Percentiles rank a stretch among this genome's conserved stretches.
These are phyloP conservation scores for Plectropomus leopardus DNA, from an alignment of 2,113 vertebrate species.

Conservation along the genomic window DNA sequence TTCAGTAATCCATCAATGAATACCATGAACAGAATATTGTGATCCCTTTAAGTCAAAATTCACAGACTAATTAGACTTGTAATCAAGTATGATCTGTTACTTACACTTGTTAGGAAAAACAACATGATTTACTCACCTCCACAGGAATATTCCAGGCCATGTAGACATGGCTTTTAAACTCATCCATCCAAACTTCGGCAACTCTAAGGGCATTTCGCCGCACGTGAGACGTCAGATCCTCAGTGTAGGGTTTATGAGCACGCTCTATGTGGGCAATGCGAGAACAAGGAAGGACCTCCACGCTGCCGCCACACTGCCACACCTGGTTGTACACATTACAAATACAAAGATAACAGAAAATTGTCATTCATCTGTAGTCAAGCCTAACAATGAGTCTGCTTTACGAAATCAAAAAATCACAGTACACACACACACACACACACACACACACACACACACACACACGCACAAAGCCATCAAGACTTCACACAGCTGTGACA, in stretches of 20 bases:
- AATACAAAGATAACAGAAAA: constrained; percentile 13
- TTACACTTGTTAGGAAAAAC: not conserved
- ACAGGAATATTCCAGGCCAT: constrained; percentile 99
- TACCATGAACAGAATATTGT: too few species aligned
- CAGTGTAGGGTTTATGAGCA: constrained; percentile 97
- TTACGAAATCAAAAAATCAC: not conserved
- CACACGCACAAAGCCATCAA: not conserved
- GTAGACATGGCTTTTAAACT: constrained; percentile 98
- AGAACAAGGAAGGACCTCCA: constrained; percentile 96
- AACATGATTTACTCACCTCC: constrained; percentile 86
- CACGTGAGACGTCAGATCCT: constrained; percentile 93
- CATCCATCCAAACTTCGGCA: constrained; percentile 99
- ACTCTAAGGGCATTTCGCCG: constrained; percentile 95
- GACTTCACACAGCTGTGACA: not conserved
- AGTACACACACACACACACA: not conserved
- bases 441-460: too few species aligned
- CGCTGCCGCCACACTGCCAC: constrained; percentile 97
- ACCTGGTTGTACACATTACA: constrained; percentile 83
- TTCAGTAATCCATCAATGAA: too few species aligned
- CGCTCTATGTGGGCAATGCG: constrained; percentile 97
- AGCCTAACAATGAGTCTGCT: not conserved
- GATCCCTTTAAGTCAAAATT: too few species aligned
- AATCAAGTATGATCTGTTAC: not conserved
- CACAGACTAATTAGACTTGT: not conserved
- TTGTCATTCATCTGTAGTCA: not conserved